phyloP scores from a whole-genome alignment of 2,797 vertebrate species.

The Crypturellus tataupa region DNA sequence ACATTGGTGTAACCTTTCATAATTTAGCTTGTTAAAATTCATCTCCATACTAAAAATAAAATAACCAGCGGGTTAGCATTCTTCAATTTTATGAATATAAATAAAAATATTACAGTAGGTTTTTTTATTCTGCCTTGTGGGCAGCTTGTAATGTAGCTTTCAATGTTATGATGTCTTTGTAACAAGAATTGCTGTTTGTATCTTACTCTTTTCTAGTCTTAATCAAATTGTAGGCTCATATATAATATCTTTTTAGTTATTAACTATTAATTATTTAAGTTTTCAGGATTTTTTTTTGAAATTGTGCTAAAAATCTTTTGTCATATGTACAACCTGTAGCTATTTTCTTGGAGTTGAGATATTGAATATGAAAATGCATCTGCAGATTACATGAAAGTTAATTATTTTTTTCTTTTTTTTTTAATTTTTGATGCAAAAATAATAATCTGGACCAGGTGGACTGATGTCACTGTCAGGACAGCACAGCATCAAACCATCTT shows the following conservation, averaged over 20 bases:
- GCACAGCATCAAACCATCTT: background rate
- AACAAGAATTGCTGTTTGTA: constrained; percentile 3
- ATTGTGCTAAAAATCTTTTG: background rate
- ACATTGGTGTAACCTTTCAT: constrained; percentile 42
- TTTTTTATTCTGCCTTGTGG: constrained; percentile 2
- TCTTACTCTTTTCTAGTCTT: constrained; percentile 5
- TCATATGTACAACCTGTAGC: background rate
- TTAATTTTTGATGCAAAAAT: background rate
- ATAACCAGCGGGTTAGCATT: constrained; percentile 32
- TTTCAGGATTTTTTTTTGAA: background rate
- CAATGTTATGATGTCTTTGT: constrained; percentile 1
- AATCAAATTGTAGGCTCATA: background rate
- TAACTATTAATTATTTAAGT: background rate
- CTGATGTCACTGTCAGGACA: background rate
- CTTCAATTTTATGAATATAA: constrained; percentile 53
- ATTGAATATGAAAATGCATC: background rate
- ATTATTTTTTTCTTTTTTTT: background rate
- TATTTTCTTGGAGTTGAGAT: background rate
- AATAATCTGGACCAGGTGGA: background rate
- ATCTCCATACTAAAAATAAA: constrained; percentile 44
- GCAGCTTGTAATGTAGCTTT: background rate
- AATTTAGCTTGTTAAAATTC: constrained; percentile 67
- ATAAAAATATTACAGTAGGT: constrained; percentile 16
- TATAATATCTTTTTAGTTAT: background rate
- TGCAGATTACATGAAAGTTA: background rate